A percentile compares a stretch with the other conserved stretches of the same genome.
phyloP scores from a whole-genome alignment of 2,113 vertebrate genomes.

The Aldabrachelys gigantea region DNA sequence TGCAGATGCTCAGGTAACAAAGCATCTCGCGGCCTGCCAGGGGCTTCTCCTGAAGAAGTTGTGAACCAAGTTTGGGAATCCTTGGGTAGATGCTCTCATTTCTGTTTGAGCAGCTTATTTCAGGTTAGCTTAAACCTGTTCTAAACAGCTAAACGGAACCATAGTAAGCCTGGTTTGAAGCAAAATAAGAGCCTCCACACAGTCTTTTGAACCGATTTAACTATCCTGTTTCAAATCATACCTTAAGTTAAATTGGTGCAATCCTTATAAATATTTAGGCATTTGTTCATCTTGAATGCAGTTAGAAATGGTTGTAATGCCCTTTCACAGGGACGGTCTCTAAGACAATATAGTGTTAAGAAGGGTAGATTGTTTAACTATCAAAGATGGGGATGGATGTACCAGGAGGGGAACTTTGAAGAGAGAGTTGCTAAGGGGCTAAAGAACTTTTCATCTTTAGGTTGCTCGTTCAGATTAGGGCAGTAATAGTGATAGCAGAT shows the following conservation, averaged over 20 bases:
- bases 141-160: neutral
- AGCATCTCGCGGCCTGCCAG: no score
- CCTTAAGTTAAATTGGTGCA: neutral
- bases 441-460: neutral
- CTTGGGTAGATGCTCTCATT: rapidly evolving
- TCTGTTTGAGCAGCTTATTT: neutral
- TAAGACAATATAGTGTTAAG: neutral
- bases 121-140: neutral
- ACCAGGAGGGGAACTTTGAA: neutral
- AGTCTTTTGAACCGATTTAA: neutral
- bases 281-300: neutral
- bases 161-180: neutral
- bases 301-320: neutral
- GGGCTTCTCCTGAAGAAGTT: no score
- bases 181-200: neutral
- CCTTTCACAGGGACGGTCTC: neutral
- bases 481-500: neutral
- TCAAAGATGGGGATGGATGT: neutral
- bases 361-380: neutral
- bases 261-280: neutral
- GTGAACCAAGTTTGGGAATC: neutral
- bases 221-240: neutral
- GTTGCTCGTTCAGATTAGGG: neutral
- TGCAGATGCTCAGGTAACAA: no score
- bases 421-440: neutral